Evolutionary conservation across 2,797 vertebrate genomes (phyloP), one percentile per base, ranked within the genome.

Genomic region (Microcaecilia unicolor): DNA sequence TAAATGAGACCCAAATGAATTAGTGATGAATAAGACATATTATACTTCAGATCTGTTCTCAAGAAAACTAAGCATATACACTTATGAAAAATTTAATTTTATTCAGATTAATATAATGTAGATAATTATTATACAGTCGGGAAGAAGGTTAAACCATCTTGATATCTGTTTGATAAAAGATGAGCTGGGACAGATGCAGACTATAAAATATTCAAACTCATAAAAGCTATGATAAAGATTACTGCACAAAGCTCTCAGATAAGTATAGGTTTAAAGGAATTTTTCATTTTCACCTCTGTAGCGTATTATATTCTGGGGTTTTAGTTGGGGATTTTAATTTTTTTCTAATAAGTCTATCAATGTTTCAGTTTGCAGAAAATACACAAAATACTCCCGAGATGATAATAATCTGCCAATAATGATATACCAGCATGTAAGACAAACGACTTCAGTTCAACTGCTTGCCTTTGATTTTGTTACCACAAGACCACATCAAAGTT

Each of bases 31-130:
- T n/a, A n/a, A n/a, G n/a, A n/a, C n/a, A n/a, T n/a, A n/a, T n/a
- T n/a, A n/a, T n/a, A n/a, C n/a, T n/a, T n/a, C n/a, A n/a, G n/a
- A 11, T 39, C 48, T 23, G 22, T 15, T 24, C 26, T 37, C 21
- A 37, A 50, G 44, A 34, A 44, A 34, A 48, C 45, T 63, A 28
- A 9, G 2, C 32, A 42, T 49, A 34, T 25, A 35, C 37, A 32
- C 15, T 32, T 48, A 49, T 37, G 44, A 29, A 38, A 46, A 48
- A 51, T 45, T 18, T 24, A 19, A 55, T 39, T 29, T 28, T 28
- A 65, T 61, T 66, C 39, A 55, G 34, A 61, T 64, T 48, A 36
- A 15, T 58, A 55, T 33, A 24, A 22, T 45, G 41, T 37, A 15
- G 51, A 25, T 25, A 47, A 39, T 8, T 20, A 55, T 56, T 56